Conservation (phyloP, 2,888 invertebrate genomes). For the Hoplodrina ambigua region DNA sequence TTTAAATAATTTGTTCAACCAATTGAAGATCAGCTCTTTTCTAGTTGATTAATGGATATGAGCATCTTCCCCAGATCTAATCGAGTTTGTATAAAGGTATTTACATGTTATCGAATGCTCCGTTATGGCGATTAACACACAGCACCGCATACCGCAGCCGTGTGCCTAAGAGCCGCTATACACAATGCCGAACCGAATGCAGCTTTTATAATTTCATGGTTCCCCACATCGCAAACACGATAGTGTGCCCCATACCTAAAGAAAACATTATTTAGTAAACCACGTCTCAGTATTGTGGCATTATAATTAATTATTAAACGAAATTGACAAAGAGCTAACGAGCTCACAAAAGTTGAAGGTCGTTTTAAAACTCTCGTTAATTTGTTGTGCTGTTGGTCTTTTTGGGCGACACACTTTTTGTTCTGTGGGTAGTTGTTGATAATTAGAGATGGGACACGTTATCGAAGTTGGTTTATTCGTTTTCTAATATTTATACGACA, state of each 20-base stretch:
- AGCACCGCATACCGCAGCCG: too few relatives aligned
- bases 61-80: too few relatives aligned
- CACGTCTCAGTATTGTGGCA: conserved; percentile 51
- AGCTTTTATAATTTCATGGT: not conserved
- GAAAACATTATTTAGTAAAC: conserved; percentile 48
- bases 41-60: too few relatives aligned
- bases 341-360: conserved; percentile 50
- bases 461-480: conserved; percentile 5
- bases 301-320: conserved; percentile 71
- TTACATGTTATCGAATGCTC: too few relatives aligned
- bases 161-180: too few relatives aligned
- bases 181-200: too few relatives aligned
- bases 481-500: too few relatives aligned
- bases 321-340: conserved; percentile 66
- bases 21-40: too few relatives aligned
- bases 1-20: too few relatives aligned
- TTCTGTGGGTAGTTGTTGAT: conserved; percentile 13
- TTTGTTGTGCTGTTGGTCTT: conserved; percentile 38
- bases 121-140: too few relatives aligned
- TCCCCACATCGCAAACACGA: not conserved
- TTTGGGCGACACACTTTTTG: conserved; percentile 32
- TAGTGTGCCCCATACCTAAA: conserved; percentile 8
- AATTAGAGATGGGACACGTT: conserved; percentile 4
- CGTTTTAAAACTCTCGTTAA: conserved; percentile 48
- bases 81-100: too few relatives aligned